A percentile compares a stretch with the other conserved stretches of the same genome.
Conservation (phyloP, 2,797 vertebrate genomes). For the Mallotus villosus region DNA sequence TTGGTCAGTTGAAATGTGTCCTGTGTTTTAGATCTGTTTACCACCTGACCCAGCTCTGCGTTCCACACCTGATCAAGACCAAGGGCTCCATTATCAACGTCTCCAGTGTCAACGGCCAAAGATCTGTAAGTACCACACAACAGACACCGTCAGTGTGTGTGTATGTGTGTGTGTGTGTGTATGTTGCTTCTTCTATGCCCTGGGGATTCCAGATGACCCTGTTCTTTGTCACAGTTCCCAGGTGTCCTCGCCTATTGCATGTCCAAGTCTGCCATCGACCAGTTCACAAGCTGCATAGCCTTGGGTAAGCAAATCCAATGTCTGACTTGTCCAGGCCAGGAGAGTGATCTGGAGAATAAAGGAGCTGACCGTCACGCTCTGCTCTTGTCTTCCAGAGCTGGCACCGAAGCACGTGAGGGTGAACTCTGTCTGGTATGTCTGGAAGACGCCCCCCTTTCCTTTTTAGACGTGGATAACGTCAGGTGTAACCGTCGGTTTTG, state of each 20-base stretch:
- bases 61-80: conserved; percentile 79
- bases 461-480: neutral
- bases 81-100: conserved; percentile 82
- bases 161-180: neutral
- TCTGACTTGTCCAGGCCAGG: too few species aligned
- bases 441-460: neutral
- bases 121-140: conserved; percentile 71
- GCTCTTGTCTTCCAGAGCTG: conserved; percentile 68
- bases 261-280: conserved; percentile 84
- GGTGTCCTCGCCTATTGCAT: conserved; percentile 84
- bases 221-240: conserved; percentile 68
- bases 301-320: conserved; percentile 68
- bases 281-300: conserved; percentile 78
- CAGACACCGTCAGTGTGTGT: neutral
- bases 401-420: conserved; percentile 80
- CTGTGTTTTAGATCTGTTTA: conserved; percentile 69
- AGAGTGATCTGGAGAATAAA: neutral
- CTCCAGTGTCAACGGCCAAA: conserved; percentile 82
- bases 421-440: conserved; percentile 80
- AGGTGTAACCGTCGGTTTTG: too few species aligned
- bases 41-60: conserved; percentile 78
- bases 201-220: neutral
- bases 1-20: neutral
- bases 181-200: neutral
- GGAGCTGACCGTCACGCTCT: neutral